Conservation (phyloP, 2,888 invertebrate species). For the Mycalesis mineus region DNA sequence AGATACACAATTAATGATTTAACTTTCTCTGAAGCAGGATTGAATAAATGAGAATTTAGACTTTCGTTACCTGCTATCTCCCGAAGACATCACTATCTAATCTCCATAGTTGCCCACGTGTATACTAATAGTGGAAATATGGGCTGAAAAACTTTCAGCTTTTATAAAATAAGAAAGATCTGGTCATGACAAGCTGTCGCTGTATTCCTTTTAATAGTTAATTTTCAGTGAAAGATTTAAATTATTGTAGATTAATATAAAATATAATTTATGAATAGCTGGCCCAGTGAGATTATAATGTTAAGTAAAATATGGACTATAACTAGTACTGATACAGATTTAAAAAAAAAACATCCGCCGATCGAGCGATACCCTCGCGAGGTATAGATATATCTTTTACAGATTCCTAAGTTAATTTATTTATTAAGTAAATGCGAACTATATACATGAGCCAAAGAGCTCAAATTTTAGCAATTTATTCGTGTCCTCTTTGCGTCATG, state of each 20-base stretch:
- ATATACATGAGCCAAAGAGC: not conserved
- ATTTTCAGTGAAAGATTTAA: conserved; percentile 41
- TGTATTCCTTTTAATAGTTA: conserved; percentile 8
- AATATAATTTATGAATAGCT: conserved; percentile 46
- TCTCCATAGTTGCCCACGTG: no score
- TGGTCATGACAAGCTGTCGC: no score
- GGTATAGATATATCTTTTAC: conserved; percentile 3
- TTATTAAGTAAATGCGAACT: conserved; percentile 8
- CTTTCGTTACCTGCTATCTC: no score
- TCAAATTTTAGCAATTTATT: not conserved
- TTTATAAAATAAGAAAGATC: no score
- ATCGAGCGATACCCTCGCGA: not conserved
- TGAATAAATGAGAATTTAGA: no score
- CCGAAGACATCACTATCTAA: no score
- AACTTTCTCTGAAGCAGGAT: no score
- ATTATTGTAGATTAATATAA: conserved; percentile 40
- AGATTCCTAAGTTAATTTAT: conserved; percentile 12
- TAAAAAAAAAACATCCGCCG: not conserved
- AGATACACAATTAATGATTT: no score
- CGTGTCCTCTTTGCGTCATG: not conserved
- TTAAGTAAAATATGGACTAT: conserved; percentile 24
- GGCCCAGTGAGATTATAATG: conserved; percentile 59
- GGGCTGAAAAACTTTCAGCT: no score
- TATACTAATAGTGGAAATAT: no score
- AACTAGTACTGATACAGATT: conserved; percentile 19